Base-by-base conservation (phyloP, 2,113 vertebrate genomes). In the Oophaga pumilio region DNA sequence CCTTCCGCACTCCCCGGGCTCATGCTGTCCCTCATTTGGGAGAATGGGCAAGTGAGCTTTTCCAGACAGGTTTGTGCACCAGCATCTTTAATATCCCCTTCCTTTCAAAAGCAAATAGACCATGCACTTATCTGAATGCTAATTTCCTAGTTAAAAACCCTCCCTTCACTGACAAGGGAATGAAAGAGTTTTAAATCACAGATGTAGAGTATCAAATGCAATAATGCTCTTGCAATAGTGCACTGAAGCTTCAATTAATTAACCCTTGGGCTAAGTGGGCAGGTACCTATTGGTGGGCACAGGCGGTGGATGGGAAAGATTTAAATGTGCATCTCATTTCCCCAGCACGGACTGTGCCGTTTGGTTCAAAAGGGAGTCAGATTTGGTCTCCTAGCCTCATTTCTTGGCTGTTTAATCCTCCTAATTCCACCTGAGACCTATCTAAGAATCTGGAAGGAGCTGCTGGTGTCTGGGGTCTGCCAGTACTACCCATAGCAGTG, bases 281-380 rank as follows among this genome's bases (percentile, higher is more conserved):
- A 96, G 96, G 93, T 95, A 96, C 94, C 93, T 93, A 94, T 95
- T 94, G 91, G 94, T 95, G 96, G 96, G 95, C 96, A 89, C 96
- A 97, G 96, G 96, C 95, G 94, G 96, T 95, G 94, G 93, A 94
- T 94, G 95, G 97, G 96, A 97, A 94, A 92, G 94, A 96, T 97
- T 97, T 98, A 99, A 99, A 98, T 98, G 97, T 95, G 96, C 97
- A 98, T 98, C 97, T 98, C 97, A 98, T 99, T 98, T 97, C 94
- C 95, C 94, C 95, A 95, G 93, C 95, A 95, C 93, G 94, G 94
- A 96, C 95, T 95, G 94, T 92, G 91, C 94, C 92, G 95, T 95
- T 96, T 96, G 95, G 93, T 97, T 95, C 95, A 94, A 91, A 97
- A 95, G 96, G 93, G 95, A 96, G 94, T 97, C 95, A 68, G 53